Percentiles rank a stretch among this genome's conserved stretches.
Conservation (phyloP, 2,797 vertebrate species). For the Acipenser transmontanus region DNA sequence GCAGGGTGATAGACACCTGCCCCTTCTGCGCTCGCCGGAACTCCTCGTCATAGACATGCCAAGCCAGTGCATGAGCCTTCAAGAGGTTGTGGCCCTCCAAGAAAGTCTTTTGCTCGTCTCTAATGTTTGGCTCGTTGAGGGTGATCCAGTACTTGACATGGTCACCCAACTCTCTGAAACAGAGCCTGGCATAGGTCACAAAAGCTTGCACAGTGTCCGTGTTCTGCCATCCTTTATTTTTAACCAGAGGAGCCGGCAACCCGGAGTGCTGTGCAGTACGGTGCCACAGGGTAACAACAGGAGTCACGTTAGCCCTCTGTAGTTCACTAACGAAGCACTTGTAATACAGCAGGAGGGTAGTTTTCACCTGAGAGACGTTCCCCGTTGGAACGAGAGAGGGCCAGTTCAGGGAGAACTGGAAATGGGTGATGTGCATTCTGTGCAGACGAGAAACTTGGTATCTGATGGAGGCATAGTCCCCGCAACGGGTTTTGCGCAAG, state of each 20-base stretch:
- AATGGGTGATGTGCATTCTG: slow-evolving; percentile 73
- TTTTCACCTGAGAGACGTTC: slow-evolving; percentile 65
- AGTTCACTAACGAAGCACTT: slow-evolving; percentile 80
- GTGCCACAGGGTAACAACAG: slow-evolving; percentile 88
- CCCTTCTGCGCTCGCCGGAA: slow-evolving; percentile 78
- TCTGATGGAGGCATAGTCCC: slow-evolving; percentile 72
- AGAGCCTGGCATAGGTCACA: slow-evolving; percentile 77
- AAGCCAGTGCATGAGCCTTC: slow-evolving; percentile 79
- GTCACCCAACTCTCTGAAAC: slow-evolving; percentile 76
- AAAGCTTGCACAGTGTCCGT: slow-evolving; percentile 70
- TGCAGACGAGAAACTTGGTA: slow-evolving; percentile 74
- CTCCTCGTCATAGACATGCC: slow-evolving; percentile 73
- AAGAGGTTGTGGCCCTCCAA: slow-evolving; percentile 79
- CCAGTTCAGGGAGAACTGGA: slow-evolving; percentile 91
- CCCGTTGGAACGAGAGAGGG: slow-evolving; percentile 77
- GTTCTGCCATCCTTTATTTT: slow-evolving; percentile 75
- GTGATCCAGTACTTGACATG: slow-evolving; percentile 91
- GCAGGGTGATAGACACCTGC: slow-evolving; percentile 79
- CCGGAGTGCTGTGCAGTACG: slow-evolving; percentile 67
- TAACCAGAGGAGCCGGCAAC: slow-evolving; percentile 66
- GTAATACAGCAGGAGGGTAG: slow-evolving; percentile 78
- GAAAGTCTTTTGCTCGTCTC: slow-evolving; percentile 64
- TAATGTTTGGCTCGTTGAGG: slow-evolving; percentile 77
- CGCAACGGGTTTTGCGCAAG: slow-evolving; percentile 60
- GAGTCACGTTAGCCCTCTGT: slow-evolving; percentile 73